Evolutionary conservation across 1,140 invertebrate species (phyloP).

Genomic region (Aplysia californica): DNA sequence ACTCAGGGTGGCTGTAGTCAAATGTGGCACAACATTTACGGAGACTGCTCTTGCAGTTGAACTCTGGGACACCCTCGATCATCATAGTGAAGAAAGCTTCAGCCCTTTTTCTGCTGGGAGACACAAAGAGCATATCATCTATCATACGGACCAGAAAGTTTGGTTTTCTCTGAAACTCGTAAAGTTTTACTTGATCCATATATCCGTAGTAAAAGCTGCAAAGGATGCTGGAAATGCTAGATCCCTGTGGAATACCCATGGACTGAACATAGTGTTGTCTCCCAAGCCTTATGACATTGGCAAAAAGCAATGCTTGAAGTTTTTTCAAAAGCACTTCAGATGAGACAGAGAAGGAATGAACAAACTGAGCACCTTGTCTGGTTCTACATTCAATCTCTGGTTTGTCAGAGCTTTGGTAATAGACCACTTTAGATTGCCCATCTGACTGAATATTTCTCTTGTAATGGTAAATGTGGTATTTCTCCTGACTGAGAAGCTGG

Average conservation of each 20-base stretch:
- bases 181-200: background rate
- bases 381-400: background rate
- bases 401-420: background rate
- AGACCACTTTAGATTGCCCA: background rate
- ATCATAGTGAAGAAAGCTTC: background rate
- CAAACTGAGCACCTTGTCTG: background rate
- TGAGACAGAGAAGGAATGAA: background rate
- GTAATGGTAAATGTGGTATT: constrained; percentile 4
- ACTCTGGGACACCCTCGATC: constrained; percentile 5
- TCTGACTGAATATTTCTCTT: background rate
- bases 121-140: constrained; percentile 11
- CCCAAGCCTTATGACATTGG: background rate
- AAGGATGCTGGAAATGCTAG: constrained; percentile 1
- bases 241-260: constrained; percentile 14
- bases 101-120: background rate
- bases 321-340: constrained; percentile 3
- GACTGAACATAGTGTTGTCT: constrained; percentile 12
- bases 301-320: background rate
- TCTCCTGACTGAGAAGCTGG: background rate
- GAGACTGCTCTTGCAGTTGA: constrained; percentile 12
- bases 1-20: constrained; percentile 6
- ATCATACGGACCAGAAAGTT: background rate
- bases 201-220: constrained; percentile 9
- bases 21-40: constrained; percentile 8
- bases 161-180: background rate